Conservation (phyloP, 2,113 vertebrate genomes). For the Numenius arquata region DNA sequence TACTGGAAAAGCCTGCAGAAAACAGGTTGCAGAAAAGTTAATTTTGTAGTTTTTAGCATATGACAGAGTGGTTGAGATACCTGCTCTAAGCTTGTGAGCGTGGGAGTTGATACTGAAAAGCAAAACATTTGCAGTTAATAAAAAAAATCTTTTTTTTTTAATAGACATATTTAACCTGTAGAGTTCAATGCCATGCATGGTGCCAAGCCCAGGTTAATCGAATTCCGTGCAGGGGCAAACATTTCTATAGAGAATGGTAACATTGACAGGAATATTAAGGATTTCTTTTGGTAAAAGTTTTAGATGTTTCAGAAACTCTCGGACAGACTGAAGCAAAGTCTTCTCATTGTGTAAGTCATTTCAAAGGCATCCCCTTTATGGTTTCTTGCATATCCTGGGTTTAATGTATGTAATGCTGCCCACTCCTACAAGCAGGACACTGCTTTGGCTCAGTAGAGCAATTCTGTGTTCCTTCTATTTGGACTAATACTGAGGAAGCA, state of each 20-base stretch:
- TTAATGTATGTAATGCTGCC: background rate
- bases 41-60: background rate
- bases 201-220: background rate
- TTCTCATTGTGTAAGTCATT: background rate
- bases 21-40: background rate
- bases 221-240: background rate
- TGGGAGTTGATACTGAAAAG: background rate
- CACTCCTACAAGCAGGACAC: background rate
- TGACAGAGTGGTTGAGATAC: background rate
- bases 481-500: background rate
- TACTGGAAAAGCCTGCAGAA: background rate
- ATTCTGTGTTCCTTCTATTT: background rate
- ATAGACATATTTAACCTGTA: background rate
- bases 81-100: background rate
- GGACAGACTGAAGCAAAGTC: background rate
- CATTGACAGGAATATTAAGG: background rate
- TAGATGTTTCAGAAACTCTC: background rate
- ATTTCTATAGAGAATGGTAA: background rate
- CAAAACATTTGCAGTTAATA: background rate
- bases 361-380: background rate
- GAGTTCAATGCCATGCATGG: background rate
- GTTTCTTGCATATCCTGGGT: background rate
- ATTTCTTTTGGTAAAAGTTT: background rate
- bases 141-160: background rate
- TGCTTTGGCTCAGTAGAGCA: background rate